Percentiles rank a stretch among this genome's conserved stretches.
These are phyloP conservation scores for Saimiri boliviensis DNA, from an alignment of 2,113 vertebrate genomes.

Conservation along the genomic window DNA sequence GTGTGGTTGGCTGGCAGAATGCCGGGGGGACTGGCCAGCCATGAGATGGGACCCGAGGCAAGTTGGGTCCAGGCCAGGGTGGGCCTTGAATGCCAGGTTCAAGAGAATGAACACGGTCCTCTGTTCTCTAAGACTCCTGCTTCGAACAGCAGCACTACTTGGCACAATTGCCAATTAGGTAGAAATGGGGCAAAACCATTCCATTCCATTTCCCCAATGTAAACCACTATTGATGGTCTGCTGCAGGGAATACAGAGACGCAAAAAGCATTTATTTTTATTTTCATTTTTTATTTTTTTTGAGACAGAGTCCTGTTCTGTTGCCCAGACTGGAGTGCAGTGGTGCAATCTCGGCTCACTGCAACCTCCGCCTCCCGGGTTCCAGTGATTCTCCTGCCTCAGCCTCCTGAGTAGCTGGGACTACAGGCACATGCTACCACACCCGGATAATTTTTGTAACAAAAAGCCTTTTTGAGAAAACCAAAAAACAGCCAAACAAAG, in stretches of 20 bases:
- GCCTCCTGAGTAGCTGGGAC: no score
- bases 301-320: no score
- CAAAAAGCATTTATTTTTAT: background rate
- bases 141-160: background rate
- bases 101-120: background rate
- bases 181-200: background rate
- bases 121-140: background rate
- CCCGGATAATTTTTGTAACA: no score
- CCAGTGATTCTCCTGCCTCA: no score
- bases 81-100: background rate
- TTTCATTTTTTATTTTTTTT: no score
- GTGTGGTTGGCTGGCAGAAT: background rate
- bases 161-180: background rate
- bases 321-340: no score
- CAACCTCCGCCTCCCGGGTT: no score
- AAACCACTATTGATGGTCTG: background rate
- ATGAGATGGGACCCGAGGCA: rapidly evolving
- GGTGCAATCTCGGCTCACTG: no score
- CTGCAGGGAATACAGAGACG: background rate
- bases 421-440: no score
- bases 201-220: background rate
- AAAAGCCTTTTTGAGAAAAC: background rate
- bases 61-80: background rate
- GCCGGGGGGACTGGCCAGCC: no score
- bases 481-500: background rate